phyloP scores from a whole-genome alignment of 2,888 invertebrate species.

The Athalia circularis region DNA sequence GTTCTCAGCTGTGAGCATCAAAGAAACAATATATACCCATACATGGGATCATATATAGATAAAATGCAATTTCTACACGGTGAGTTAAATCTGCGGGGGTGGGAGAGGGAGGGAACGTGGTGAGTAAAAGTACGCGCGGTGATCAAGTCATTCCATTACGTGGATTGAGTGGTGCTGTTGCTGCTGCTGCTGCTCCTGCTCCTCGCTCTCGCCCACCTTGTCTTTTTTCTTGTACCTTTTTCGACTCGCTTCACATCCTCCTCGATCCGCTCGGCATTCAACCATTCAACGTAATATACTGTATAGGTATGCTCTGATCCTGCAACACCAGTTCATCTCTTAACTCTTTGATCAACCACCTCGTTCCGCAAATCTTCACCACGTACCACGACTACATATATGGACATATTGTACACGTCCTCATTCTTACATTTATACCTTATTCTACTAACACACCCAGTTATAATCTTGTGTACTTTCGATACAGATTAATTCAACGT shows the following conservation, averaged over 20 bases:
- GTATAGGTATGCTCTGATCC: no score
- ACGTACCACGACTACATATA: neutral
- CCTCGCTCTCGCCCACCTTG: slow-evolving; percentile 33
- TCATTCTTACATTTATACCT: neutral
- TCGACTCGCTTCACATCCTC: slow-evolving; percentile 44
- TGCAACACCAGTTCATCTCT: neutral
- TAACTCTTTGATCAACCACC: slow-evolving; percentile 33
- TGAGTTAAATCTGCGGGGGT: no score
- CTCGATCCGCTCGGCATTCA: slow-evolving; percentile 31
- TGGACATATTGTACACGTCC: slow-evolving; percentile 1
- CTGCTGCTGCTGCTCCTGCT: slow-evolving; percentile 40
- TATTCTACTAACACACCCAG: neutral
- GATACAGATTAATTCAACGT: no score
- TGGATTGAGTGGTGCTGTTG: slow-evolving; percentile 69
- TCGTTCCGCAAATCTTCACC: slow-evolving; percentile 34
- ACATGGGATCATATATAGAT: no score
- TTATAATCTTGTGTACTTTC: no score
- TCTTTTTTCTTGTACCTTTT: slow-evolving; percentile 50
- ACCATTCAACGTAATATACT: slow-evolving; percentile 6
- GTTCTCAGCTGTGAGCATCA: no score
- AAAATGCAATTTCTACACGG: no score
- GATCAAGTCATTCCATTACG: slow-evolving; percentile 73
- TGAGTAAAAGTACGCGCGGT: slow-evolving; percentile 5
- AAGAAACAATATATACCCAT: no score
- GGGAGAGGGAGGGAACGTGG: neutral